Evolutionary conservation across 2,888 invertebrate species (phyloP).

Genomic region (Euzetes globulus): DNA sequence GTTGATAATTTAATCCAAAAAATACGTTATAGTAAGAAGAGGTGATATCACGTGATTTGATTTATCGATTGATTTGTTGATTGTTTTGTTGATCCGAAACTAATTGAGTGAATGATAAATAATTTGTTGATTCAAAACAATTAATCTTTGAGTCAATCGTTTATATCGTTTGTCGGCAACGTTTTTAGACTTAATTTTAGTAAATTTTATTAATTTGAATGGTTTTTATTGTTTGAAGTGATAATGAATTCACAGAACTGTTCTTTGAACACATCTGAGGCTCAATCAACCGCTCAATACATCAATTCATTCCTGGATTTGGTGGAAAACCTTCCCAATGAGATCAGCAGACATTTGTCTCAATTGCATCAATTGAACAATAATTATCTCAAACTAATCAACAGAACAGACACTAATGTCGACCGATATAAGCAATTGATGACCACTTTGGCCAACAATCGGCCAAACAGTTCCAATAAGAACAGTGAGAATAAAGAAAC

Average conservation of each 20-base stretch:
- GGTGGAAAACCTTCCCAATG: slow-evolving; percentile 91
- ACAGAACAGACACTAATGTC: neutral
- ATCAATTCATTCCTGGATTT: slow-evolving; percentile 91
- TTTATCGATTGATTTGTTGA: neutral
- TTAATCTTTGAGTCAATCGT: neutral
- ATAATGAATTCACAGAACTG: neutral
- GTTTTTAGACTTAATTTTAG: no score
- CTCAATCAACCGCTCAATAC: slow-evolving; percentile 33
- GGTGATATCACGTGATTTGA: neutral
- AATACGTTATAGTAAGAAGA: no score
- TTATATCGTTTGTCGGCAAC: neutral
- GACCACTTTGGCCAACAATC: neutral
- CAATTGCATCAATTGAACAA: slow-evolving; percentile 64
- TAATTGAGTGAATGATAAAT: neutral
- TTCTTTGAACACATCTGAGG: neutral
- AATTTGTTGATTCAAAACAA: no score
- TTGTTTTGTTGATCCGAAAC: neutral
- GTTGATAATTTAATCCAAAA: no score
- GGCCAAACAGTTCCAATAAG: neutral
- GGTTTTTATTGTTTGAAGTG: no score
- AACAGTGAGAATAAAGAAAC: neutral
- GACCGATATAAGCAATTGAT: slow-evolving; percentile 8
- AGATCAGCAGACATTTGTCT: slow-evolving; percentile 82
- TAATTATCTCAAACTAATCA: slow-evolving; percentile 1
- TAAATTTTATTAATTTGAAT: no score